Conservation (phyloP, 2,113 vertebrate genomes). For the Tragelaphus imberbis region DNA sequence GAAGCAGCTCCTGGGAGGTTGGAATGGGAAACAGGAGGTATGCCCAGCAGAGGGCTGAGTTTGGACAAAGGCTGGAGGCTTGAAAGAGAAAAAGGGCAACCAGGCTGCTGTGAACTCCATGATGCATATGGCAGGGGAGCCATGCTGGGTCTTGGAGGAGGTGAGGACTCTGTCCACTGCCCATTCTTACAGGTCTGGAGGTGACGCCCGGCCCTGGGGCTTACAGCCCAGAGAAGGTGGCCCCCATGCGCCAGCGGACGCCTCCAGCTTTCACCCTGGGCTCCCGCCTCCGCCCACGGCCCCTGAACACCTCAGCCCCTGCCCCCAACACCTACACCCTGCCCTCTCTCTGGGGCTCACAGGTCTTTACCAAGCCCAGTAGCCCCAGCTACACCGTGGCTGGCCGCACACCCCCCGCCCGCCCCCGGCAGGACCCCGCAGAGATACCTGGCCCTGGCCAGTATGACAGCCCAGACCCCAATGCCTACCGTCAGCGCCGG, state of each 20-base stretch:
- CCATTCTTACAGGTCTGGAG: constrained; percentile 47
- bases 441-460: constrained; percentile 84
- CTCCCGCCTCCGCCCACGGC: constrained; percentile 80
- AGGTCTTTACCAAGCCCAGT: constrained; percentile 80
- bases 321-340: constrained; percentile 89
- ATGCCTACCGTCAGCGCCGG: constrained; percentile 78
- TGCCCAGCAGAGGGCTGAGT: background rate
- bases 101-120: background rate
- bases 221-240: constrained; percentile 87
- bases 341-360: constrained; percentile 84
- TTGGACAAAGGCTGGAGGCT: background rate
- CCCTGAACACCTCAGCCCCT: constrained; percentile 78
- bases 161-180: background rate
- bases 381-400: constrained; percentile 84
- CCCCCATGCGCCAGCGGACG: constrained; percentile 79
- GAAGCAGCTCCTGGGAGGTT: background rate
- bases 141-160: rapidly evolving
- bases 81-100: background rate
- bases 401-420: constrained; percentile 59
- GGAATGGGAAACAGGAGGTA: background rate
- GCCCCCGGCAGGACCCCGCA: constrained; percentile 81
- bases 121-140: rapidly evolving
- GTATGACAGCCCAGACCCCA: constrained; percentile 83
- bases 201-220: constrained; percentile 87
- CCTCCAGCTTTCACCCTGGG: constrained; percentile 87